A percentile compares a stretch with the other conserved stretches of the same genome.
Evolutionary conservation across 1,140 invertebrate genomes (phyloP).

Genomic region (Lutraria rhynchaena): DNA sequence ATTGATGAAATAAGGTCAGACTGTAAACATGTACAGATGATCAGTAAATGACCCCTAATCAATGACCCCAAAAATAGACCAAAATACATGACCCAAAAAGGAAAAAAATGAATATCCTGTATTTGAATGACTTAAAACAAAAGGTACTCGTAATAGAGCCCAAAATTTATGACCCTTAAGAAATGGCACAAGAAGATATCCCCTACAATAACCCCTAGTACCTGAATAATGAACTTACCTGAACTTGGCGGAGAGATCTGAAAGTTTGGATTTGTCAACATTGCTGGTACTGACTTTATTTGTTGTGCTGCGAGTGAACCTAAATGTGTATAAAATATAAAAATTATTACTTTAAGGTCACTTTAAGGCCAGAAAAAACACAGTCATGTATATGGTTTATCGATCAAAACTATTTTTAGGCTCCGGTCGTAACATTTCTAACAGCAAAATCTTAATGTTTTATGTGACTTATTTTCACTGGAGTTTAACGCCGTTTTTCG

Average conservation of each 20-base stretch:
- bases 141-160: neutral
- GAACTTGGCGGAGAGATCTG: slow-evolving; percentile 75
- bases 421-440: too few species aligned
- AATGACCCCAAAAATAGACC: neutral
- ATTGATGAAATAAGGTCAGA: too few species aligned
- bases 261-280: slow-evolving; percentile 78
- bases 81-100: neutral
- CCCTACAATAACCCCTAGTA: too few species aligned
- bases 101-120: neutral
- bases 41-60: too few species aligned
- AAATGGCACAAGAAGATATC: too few species aligned
- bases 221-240: too few species aligned
- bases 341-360: neutral
- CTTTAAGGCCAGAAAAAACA: neutral
- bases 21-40: too few species aligned
- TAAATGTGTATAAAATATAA: slow-evolving; percentile 45
- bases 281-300: slow-evolving; percentile 80
- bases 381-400: too few species aligned
- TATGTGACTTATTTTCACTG: too few species aligned
- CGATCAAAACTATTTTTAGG: too few species aligned
- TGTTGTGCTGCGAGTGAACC: slow-evolving; percentile 87
- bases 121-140: neutral
- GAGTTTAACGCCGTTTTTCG: too few species aligned
- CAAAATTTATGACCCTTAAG: neutral
- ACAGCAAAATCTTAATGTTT: too few species aligned